phyloP scores from a whole-genome alignment of 2,113 vertebrate species.

The Phalacrocorax pelagicus region DNA sequence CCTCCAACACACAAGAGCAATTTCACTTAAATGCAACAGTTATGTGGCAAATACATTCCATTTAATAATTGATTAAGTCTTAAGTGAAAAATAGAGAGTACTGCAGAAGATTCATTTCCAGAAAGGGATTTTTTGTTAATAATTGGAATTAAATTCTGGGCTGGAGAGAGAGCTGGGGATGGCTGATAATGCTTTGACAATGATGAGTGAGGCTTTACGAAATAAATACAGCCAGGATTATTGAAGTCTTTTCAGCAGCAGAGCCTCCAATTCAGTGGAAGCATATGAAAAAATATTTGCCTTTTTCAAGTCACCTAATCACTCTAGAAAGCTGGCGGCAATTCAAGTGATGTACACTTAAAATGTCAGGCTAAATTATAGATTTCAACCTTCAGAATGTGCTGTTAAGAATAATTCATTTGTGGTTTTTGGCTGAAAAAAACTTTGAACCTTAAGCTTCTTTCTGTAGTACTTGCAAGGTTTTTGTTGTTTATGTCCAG shows the following conservation, averaged over 20 bases:
- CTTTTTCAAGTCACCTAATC: slow-evolving; percentile 65
- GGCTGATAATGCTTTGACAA: slow-evolving; percentile 61
- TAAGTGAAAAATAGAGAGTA: slow-evolving; percentile 22
- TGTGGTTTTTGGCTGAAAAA: background rate
- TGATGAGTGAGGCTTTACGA: slow-evolving; percentile 65
- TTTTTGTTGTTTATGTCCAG: background rate
- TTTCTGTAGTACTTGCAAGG: background rate
- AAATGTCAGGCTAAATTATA: slow-evolving; percentile 35
- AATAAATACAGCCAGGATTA: slow-evolving; percentile 67
- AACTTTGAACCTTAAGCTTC: background rate
- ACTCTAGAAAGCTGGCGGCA: slow-evolving; percentile 65
- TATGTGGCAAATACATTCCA: slow-evolving; percentile 7
- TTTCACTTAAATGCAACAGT: background rate
- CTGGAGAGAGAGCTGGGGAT: slow-evolving; percentile 23
- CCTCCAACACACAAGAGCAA: background rate
- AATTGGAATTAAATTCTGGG: slow-evolving; percentile 50
- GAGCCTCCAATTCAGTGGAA: slow-evolving; percentile 32
- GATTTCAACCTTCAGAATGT: slow-evolving; percentile 17
- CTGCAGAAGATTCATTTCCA: slow-evolving; percentile 48
- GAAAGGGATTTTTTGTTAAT: background rate
- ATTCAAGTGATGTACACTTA: slow-evolving; percentile 59
- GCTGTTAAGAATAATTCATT: background rate
- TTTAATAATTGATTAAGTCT: slow-evolving; percentile 53
- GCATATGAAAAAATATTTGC: slow-evolving; percentile 61
- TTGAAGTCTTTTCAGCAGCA: slow-evolving; percentile 43